A percentile compares a stretch with the other conserved stretches of the same genome.
Evolutionary conservation across 1,140 invertebrate genomes (phyloP).

Genomic region (Cydia strobilella): DNA sequence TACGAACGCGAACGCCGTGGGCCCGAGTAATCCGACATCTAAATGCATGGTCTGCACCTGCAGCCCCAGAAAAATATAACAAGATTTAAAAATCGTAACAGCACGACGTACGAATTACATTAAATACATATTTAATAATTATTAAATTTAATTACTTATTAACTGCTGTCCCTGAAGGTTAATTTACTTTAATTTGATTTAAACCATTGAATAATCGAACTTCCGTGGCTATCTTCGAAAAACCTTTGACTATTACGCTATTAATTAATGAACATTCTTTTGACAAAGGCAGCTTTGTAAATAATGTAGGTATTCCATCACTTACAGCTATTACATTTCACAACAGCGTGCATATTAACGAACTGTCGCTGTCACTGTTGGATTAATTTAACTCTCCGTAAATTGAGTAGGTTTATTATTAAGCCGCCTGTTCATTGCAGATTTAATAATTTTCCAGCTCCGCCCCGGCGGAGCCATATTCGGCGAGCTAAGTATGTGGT

Average conservation of each 20-base stretch:
- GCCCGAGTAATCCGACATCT: neutral
- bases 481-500: neutral
- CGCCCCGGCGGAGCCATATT: slow-evolving; percentile 18
- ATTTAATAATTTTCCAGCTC: slow-evolving; percentile 23
- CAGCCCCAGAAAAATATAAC: no score
- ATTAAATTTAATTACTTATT: no score
- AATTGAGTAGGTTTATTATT: slow-evolving; percentile 29
- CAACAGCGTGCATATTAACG: neutral
- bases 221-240: no score
- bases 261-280: no score
- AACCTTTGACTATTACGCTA: no score
- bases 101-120: no score
- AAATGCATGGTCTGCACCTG: neutral
- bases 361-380: slow-evolving; percentile 9
- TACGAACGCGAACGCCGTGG: no score
- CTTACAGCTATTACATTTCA: slow-evolving; percentile 7
- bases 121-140: no score
- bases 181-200: no score
- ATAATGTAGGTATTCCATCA: neutral
- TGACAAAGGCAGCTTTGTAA: neutral
- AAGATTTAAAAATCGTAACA: no score
- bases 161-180: no score
- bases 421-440: slow-evolving; percentile 22
- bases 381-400: slow-evolving; percentile 22
- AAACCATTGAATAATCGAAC: no score